phyloP scores from a whole-genome alignment of 1,140 invertebrate genomes.

The Chrysoperla carnea region DNA sequence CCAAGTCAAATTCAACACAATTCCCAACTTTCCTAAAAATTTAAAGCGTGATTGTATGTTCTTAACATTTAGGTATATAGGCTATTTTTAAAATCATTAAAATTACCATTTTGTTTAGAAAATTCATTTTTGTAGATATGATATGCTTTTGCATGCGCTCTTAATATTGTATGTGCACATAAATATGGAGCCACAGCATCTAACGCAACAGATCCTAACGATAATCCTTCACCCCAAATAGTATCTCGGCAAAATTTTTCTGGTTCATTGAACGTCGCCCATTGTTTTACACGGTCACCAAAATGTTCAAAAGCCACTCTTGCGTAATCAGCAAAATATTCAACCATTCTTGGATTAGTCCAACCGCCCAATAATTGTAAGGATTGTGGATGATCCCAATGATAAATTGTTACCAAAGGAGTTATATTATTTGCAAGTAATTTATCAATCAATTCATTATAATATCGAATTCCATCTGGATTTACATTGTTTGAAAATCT shows the following conservation, averaged over 20 bases:
- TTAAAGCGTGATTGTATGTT: too few relatives aligned
- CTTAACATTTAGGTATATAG: too few relatives aligned
- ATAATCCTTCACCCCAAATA: too few relatives aligned
- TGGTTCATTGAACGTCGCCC: slow-evolving; percentile 34
- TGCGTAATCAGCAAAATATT: slow-evolving; percentile 33
- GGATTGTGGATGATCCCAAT: slow-evolving; percentile 35
- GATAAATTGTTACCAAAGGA: slow-evolving; percentile 35
- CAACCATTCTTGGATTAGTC: slow-evolving; percentile 32
- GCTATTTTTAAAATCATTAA: too few relatives aligned
- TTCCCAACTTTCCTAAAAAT: slow-evolving; percentile 37
- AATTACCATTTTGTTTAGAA: slow-evolving; percentile 30
- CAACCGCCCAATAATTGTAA: slow-evolving; percentile 41
- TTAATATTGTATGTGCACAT: slow-evolving; percentile 39
- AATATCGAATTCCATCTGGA: slow-evolving; percentile 36
- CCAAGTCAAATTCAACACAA: slow-evolving; percentile 40
- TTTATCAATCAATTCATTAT: slow-evolving; percentile 39
- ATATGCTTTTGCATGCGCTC: slow-evolving; percentile 42
- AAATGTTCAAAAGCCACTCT: slow-evolving; percentile 26
- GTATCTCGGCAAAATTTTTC: slow-evolving; percentile 17
- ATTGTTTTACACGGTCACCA: slow-evolving; percentile 25
- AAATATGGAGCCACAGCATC: slow-evolving; percentile 21
- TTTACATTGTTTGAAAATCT: slow-evolving; percentile 19
- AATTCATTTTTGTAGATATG: slow-evolving; percentile 46
- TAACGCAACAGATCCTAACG: too few relatives aligned
- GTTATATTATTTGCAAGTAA: slow-evolving; percentile 30